Conservation (phyloP, 2,888 invertebrate genomes). For the Oscheius sp. region DNA sequence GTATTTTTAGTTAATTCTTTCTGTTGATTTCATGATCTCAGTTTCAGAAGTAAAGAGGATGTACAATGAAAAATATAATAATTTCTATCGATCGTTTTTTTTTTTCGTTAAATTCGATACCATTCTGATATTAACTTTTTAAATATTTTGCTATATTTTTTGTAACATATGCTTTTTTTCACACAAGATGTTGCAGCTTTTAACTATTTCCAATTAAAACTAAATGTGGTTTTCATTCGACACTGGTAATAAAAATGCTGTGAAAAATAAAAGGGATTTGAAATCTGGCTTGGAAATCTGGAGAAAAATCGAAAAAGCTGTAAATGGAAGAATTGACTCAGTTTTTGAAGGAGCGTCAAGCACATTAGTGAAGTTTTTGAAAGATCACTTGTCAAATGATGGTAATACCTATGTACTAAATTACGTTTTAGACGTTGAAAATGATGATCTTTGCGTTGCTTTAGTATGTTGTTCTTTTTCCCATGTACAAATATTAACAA, state of each 20-base stretch:
- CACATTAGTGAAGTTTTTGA: too few relatives aligned
- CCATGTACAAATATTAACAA: too few relatives aligned
- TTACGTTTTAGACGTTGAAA: neutral
- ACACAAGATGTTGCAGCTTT: neutral
- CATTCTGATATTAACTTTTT: neutral
- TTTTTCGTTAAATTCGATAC: neutral
- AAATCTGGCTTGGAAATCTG: too few relatives aligned
- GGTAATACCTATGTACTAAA: too few relatives aligned
- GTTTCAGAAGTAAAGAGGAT: too few relatives aligned
- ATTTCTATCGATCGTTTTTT: neutral
- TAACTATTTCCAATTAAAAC: too few relatives aligned
- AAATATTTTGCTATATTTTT: neutral
- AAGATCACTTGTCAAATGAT: neutral
- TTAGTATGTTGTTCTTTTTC: conserved; percentile 11
- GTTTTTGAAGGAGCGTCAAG: too few relatives aligned
- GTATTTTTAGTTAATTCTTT: neutral
- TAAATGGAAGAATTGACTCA: too few relatives aligned
- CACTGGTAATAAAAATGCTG: too few relatives aligned
- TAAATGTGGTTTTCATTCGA: too few relatives aligned
- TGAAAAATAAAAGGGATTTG: too few relatives aligned
- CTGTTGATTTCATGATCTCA: neutral
- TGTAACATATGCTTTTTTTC: neutral
- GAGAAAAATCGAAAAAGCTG: too few relatives aligned
- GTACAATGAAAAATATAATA: neutral
- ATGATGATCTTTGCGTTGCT: neutral